These are phyloP conservation scores for Marasmarcha lunaedactyla DNA, from an alignment of 2,888 invertebrate genomes.

Conservation along the genomic window DNA sequence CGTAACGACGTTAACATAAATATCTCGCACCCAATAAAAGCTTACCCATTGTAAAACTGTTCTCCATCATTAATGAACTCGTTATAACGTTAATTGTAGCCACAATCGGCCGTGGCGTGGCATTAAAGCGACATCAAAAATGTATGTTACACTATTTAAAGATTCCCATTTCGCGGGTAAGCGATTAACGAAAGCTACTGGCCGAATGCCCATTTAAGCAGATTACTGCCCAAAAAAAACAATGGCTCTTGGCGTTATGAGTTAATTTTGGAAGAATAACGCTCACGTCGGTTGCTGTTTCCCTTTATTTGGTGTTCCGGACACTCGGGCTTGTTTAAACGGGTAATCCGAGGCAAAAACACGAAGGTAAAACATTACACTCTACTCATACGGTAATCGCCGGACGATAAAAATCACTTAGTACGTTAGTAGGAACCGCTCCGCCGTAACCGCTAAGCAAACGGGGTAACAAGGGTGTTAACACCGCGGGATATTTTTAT, in stretches of 20 bases:
- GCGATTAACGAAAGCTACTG: constrained; percentile 62
- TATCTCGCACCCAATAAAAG: constrained; percentile 20
- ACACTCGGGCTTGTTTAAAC: constrained; percentile 56
- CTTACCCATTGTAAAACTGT: constrained; percentile 9
- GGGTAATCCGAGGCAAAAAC: constrained; percentile 60
- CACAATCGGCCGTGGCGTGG: constrained; percentile 48
- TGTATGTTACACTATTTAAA: constrained; percentile 61
- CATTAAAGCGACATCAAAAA: constrained; percentile 62
- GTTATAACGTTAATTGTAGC: constrained; percentile 60
- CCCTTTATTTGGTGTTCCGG: constrained; percentile 44
- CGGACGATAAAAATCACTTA: constrained; percentile 60
- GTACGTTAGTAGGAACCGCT: constrained; percentile 35
- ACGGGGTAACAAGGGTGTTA: constrained; percentile 31
- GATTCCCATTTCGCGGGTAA: constrained; percentile 57
- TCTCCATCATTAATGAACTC: constrained; percentile 37
- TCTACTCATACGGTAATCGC: constrained; percentile 41
- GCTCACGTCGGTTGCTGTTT: constrained; percentile 54
- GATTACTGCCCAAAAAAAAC: constrained; percentile 62
- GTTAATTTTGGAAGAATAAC: constrained; percentile 69
- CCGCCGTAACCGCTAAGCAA: constrained; percentile 36
- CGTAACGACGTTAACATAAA: constrained; percentile 10
- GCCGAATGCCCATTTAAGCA: constrained; percentile 64
- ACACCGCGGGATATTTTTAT: constrained; percentile 17
- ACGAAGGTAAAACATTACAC: constrained; percentile 31
- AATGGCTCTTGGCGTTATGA: constrained; percentile 64